These are phyloP conservation scores for Nasua narica DNA, from an alignment of 2,797 vertebrate species.

Conservation along the genomic window DNA sequence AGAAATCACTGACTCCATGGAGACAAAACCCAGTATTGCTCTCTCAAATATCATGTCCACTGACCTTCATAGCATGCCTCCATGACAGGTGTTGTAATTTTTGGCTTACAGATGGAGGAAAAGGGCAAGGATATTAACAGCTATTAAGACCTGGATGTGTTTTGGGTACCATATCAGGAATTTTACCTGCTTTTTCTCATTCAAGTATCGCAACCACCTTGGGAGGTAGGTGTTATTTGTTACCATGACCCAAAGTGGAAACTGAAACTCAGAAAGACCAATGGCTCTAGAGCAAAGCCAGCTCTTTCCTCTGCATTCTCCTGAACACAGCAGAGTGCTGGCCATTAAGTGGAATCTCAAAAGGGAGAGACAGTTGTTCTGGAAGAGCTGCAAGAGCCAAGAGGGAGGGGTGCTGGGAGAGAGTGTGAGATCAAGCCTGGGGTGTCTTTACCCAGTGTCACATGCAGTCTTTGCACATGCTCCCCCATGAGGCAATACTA, in stretches of 20 bases:
- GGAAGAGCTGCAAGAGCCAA: not conserved
- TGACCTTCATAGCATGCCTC: not conserved
- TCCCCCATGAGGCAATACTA: not conserved
- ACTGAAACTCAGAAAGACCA: not conserved
- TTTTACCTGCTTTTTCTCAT: not conserved
- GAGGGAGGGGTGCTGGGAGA: not conserved
- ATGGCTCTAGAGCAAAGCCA: not conserved
- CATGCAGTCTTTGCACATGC: not conserved
- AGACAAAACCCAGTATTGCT: not conserved
- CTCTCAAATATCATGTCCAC: not conserved
- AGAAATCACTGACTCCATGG: not conserved
- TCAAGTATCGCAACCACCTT: not conserved
- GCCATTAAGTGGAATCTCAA: not conserved
- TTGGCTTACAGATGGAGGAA: not conserved
- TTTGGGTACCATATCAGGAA: not conserved
- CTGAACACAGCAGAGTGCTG: not conserved
- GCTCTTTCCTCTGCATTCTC: not conserved
- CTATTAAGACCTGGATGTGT: not conserved
- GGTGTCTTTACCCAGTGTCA: not conserved
- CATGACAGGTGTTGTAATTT: not conserved
- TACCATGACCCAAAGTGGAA: not conserved
- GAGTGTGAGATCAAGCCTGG: not conserved
- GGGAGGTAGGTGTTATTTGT: not conserved
- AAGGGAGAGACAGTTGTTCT: not conserved
- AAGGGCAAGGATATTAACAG: not conserved